Evolutionary conservation across 2,888 invertebrate species (phyloP).

Genomic region (Melanargia galathea): DNA sequence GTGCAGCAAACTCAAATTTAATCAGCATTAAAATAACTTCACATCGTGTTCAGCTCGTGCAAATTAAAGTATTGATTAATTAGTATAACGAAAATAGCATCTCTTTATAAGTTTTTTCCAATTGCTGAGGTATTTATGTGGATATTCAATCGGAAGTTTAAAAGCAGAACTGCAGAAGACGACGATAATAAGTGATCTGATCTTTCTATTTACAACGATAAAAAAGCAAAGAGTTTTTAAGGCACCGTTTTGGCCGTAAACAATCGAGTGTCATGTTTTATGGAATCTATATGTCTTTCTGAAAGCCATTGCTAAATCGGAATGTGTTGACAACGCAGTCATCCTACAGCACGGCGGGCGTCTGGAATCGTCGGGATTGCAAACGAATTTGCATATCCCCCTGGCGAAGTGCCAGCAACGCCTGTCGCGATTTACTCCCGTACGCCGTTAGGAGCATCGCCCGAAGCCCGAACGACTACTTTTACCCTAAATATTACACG

Average conservation of each 20-base stretch:
- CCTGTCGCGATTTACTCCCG: constrained; percentile 46
- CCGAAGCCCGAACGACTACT: constrained; percentile 30
- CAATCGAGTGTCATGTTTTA: not conserved
- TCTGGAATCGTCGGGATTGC: constrained; percentile 59
- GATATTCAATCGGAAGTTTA: no score
- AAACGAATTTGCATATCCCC: constrained; percentile 70
- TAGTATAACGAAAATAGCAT: not conserved
- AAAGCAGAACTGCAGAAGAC: no score
- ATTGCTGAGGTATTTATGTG: no score
- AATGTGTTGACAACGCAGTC: constrained; percentile 56
- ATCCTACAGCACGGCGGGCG: constrained; percentile 41
- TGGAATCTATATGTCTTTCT: not conserved
- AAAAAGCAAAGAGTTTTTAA: not conserved
- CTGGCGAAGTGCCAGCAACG: constrained; percentile 62
- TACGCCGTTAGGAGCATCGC: constrained; percentile 36
- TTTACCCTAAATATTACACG: constrained; percentile 34
- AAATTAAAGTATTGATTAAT: constrained; percentile 14
- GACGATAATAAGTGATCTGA: not conserved
- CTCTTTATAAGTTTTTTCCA: no score
- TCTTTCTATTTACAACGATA: not conserved
- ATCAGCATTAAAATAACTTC: constrained; percentile 7
- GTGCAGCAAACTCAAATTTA: not conserved
- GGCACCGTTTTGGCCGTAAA: not conserved
- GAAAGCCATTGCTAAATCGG: constrained; percentile 39
- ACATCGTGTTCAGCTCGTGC: not conserved